Conservation (phyloP, 1,140 invertebrate species). For the Camponotus vicinus region DNA sequence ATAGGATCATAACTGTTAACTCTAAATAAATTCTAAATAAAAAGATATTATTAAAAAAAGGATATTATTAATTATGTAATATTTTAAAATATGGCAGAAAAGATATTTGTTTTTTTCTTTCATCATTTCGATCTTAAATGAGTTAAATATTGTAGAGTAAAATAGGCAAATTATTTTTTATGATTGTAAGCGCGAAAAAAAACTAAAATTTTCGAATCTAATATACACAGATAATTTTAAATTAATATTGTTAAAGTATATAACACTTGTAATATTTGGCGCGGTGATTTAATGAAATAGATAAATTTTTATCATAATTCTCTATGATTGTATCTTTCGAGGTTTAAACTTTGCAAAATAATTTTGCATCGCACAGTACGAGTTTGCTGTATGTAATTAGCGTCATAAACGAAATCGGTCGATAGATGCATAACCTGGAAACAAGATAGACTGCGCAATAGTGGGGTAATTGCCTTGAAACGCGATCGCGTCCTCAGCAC, state of each 20-base stretch:
- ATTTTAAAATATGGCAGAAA: background rate
- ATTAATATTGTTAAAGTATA: background rate
- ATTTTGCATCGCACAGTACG: background rate
- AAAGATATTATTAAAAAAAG: too few relatives aligned
- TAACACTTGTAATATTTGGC: background rate
- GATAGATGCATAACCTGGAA: constrained; percentile 63
- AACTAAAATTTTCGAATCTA: background rate
- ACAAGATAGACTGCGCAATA: constrained; percentile 62
- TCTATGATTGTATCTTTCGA: constrained; percentile 15
- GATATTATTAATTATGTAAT: background rate
- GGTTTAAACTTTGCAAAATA: background rate
- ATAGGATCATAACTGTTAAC: background rate
- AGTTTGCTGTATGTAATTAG: constrained; percentile 19
- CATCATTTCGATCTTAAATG: background rate
- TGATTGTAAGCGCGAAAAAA: background rate
- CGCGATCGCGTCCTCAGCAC: constrained; percentile 61
- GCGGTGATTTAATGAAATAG: background rate
- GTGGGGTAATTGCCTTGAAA: constrained; percentile 66
- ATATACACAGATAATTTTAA: background rate
- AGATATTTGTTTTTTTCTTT: background rate
- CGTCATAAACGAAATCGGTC: constrained; percentile 54
- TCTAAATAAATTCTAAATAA: background rate
- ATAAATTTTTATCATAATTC: background rate
- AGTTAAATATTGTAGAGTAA: background rate
- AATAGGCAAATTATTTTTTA: background rate